Conservation (phyloP, 2,888 invertebrate species). For the Lasioglossum leucozonium region DNA sequence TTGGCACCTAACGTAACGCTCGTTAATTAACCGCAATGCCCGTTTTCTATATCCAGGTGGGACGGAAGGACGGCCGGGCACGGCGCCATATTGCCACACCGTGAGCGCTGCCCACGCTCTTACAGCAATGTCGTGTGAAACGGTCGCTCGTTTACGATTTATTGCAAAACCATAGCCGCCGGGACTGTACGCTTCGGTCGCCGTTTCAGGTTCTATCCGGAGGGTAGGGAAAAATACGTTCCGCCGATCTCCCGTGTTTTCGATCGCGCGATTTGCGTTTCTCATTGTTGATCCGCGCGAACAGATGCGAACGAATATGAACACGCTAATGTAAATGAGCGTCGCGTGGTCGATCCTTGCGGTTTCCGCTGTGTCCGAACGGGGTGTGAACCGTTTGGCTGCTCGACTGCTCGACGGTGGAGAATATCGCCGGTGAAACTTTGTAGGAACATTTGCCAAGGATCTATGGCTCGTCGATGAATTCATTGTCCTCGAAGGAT, state of each 20-base stretch:
- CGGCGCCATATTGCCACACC: slow-evolving; percentile 72
- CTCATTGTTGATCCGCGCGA: no score
- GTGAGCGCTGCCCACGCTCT: slow-evolving; percentile 59
- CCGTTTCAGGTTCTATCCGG: neutral
- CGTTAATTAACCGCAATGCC: slow-evolving; percentile 79
- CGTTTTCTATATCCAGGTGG: slow-evolving; percentile 72
- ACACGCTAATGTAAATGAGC: no score
- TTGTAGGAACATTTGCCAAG: neutral
- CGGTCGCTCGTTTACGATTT: slow-evolving; percentile 57
- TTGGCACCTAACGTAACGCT: slow-evolving; percentile 78
- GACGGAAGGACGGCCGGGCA: slow-evolving; percentile 74
- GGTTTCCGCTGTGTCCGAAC: no score
- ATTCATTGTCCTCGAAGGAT: slow-evolving; percentile 47
- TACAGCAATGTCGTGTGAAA: slow-evolving; percentile 63
- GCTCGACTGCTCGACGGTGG: neutral
- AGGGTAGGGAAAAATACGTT: neutral
- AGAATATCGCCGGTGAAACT: neutral
- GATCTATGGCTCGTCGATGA: slow-evolving; percentile 26
- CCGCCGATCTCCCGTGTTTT: neutral
- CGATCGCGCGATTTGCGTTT: no score
- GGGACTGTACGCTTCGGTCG: slow-evolving; percentile 3
- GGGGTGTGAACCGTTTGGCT: neutral
- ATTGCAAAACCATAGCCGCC: slow-evolving; percentile 58
- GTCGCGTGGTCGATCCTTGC: no score
- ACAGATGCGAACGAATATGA: no score